phyloP scores from a whole-genome alignment of 2,888 invertebrate genomes.

The Drosophila imparisetae region DNA sequence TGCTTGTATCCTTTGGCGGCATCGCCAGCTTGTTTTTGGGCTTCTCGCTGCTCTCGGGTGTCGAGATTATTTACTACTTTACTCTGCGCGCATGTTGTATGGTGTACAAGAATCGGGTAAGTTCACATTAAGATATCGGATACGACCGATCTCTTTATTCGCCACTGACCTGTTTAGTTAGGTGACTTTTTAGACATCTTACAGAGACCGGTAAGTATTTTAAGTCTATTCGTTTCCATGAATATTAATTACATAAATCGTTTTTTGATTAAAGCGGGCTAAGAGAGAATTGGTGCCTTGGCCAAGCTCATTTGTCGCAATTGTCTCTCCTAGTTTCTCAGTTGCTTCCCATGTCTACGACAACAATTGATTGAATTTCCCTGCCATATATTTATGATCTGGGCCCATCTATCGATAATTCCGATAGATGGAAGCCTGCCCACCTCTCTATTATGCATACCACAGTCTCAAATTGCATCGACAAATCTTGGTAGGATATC shows the following conservation, averaged over 20 bases:
- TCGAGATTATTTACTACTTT: conserved; percentile 92
- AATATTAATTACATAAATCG: neutral
- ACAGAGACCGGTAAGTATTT: neutral
- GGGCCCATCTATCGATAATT: neutral
- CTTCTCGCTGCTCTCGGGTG: conserved; percentile 90
- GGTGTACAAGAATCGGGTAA: conserved; percentile 84
- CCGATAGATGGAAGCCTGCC: neutral
- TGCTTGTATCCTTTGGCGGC: conserved; percentile 87
- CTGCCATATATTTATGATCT: neutral
- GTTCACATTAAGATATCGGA: neutral
- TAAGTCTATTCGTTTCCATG: neutral
- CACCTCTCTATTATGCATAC: too few species aligned
- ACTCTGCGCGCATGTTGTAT: conserved; percentile 87
- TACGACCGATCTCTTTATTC: neutral
- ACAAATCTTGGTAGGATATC: neutral
- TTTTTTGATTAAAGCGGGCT: neutral
- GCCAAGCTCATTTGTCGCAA: neutral
- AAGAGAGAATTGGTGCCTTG: neutral
- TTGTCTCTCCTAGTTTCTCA: neutral
- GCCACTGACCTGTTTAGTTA: neutral
- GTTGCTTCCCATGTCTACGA: neutral
- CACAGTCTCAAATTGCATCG: neutral
- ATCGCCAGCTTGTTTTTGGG: conserved; percentile 87
- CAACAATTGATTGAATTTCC: neutral
- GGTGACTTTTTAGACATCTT: neutral